Evolutionary conservation across 1,140 invertebrate species (phyloP), one percentile per base, ranked within the genome.

Genomic region (Ericerus pela): DNA sequence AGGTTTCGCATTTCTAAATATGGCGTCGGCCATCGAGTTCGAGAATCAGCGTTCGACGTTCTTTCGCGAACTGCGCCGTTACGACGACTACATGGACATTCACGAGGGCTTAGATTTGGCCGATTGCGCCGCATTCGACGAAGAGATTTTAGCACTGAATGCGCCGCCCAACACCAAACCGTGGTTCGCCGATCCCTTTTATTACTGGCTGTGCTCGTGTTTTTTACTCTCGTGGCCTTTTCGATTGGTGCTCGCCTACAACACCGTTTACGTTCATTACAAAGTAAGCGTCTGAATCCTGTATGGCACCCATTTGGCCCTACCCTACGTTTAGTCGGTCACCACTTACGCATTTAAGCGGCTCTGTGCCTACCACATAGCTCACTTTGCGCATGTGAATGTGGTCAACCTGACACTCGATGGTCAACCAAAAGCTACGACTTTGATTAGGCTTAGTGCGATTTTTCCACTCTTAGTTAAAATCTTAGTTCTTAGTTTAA

Each of bases 41-140:
- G 86, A 90, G 65, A 84, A 88, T 60, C 85, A 89, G 63, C 72
- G 88, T 58, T 79, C 82, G 12, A 70, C 81, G 60, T 92, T 92
- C 69, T 90, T 89, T 63, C 78, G 79, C 27, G 84, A 87, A 53
- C 79, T 89, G 69, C 85, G 88, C 69, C 66, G 80, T 16, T 76
- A 79, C 43, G 88, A 90, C 64, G 85, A 90, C 68, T 90, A 89
- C 67, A 85, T 90, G 82, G 87, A 92, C 71, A 88, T 88, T 76
- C 70, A 83, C 2, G 88, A 92, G 65, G 86, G 87, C 11, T 74
- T 92, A 51, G 87, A 90, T 67, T 72, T 92, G 12, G 75, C 73
- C 2, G 74, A 75, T 62, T 68, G 72, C n/a, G 27, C 62, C 10
- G 70, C 70, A 58, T 81, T 85, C 68, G 77, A 78, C 60, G 81